Base-by-base conservation (phyloP, 2,113 vertebrate species). In the Odocoileus hemionus region DNA sequence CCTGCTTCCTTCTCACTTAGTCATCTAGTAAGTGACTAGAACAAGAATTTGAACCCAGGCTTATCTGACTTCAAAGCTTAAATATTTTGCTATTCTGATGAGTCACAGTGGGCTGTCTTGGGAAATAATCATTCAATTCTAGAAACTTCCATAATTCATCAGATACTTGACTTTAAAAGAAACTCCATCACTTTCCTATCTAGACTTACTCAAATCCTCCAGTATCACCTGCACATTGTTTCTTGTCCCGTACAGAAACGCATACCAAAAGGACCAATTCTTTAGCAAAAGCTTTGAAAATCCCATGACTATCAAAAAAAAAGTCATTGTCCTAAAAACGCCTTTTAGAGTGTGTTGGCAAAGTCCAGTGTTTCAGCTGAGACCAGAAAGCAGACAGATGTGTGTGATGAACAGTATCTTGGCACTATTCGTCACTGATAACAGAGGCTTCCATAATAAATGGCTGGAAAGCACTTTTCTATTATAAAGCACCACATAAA, bases 251-350 rank as follows among this genome's bases (percentile, higher is more conserved):
- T 52, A 95, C 17, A 39, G 88, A 88, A 87, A 78, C 6, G 0
- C 6, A 54, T 45, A 57, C 3, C 23, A 45, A 85, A 92, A 47
- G n/a, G 76, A 28, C 2, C 21, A 16, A 43, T 50, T 88, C 64
- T 96, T 94, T 52, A 95, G 33, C 17, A 55, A 91, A 52, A 80
- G 58, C 92, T 89, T 91, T 91, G 16, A 95, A 97, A 97, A 89
- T 45, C 2, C 11, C 7, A 83, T 74, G 7, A 67, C 47, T 23
- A 91, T 30, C 2, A 28, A 33, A 54, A 76, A 19, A 74, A 89
- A 97, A 57, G 7, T 39, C 33, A 43, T 52, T 61, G 4, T 67
- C 74, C 13, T 88, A 33, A 96, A 58, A 83, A 55, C 36, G 70
- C 43, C 50, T 92, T 91, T 90, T 33, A 64, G 64, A 64, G 55